These are phyloP conservation scores for Macaca mulatta DNA, from an alignment of 2,113 vertebrate species.

Conservation along the genomic window DNA sequence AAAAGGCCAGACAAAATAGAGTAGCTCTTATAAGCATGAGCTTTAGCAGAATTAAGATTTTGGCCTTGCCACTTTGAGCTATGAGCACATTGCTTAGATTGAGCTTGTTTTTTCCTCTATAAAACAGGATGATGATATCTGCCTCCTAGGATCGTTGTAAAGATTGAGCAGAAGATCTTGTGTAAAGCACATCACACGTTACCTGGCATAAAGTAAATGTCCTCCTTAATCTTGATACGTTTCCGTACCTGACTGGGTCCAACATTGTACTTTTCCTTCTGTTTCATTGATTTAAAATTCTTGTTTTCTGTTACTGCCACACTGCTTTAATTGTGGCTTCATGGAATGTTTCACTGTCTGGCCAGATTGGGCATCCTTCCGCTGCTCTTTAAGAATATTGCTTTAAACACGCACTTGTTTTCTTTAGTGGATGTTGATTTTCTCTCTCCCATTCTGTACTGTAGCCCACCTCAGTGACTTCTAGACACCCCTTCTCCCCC, in stretches of 20 bases:
- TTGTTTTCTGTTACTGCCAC: neutral
- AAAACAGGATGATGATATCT: neutral
- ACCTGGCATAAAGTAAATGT: neutral
- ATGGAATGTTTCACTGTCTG: neutral
- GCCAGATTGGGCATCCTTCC: no score
- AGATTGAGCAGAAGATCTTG: neutral
- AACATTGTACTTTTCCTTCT: neutral
- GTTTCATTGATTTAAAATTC: neutral
- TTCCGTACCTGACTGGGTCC: neutral
- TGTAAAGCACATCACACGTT: fast-evolving
- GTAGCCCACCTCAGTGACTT: neutral
- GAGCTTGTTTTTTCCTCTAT: neutral
- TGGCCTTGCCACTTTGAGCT: neutral
- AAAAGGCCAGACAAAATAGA: slow-evolving; percentile 1
- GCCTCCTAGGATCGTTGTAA: neutral
- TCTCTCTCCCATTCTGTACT: neutral
- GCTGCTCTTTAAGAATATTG: neutral
- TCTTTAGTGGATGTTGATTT: no score
- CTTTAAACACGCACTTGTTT: neutral
- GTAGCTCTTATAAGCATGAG: neutral
- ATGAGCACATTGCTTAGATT: neutral
- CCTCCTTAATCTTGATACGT: neutral
- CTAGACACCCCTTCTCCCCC: fast-evolving
- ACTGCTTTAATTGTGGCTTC: neutral
- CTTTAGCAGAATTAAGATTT: neutral